Evolutionary conservation across 2,113 vertebrate genomes (phyloP).

Genomic region (Corythoichthys haematopterus): DNA sequence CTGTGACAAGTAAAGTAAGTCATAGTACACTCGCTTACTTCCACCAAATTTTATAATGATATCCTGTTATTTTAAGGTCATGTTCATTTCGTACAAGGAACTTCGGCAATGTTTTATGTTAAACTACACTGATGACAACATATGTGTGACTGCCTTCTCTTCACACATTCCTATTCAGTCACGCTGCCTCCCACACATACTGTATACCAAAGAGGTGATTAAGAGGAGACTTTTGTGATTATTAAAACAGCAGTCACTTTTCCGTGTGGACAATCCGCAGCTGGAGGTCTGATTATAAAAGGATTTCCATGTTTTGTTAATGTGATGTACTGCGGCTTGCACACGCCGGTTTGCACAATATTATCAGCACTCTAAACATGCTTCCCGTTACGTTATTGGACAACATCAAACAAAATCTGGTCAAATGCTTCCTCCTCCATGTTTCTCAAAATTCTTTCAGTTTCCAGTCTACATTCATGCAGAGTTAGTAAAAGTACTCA

Average conservation of each 20-base stretch:
- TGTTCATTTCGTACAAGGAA: too few relatives aligned
- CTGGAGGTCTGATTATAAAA: slow-evolving; percentile 38
- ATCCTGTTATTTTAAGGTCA: too few relatives aligned
- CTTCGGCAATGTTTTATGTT: too few relatives aligned
- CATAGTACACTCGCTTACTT: too few relatives aligned
- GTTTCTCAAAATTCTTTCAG: background rate
- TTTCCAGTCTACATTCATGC: background rate
- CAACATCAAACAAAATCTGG: background rate
- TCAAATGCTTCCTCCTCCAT: background rate
- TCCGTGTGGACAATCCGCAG: background rate
- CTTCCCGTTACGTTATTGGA: slow-evolving; percentile 8
- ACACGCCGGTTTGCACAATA: slow-evolving; percentile 27
- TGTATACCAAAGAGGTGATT: slow-evolving; percentile 30
- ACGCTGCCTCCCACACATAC: slow-evolving; percentile 5
- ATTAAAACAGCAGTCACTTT: slow-evolving; percentile 39
- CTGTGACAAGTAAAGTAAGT: too few relatives aligned
- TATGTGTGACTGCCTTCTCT: too few relatives aligned
- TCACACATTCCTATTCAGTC: background rate
- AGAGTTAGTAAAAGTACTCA: background rate
- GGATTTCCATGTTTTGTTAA: slow-evolving; percentile 59
- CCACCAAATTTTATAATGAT: too few relatives aligned
- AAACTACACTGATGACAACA: too few relatives aligned
- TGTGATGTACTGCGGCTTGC: slow-evolving; percentile 47
- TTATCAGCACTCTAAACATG: slow-evolving; percentile 17
- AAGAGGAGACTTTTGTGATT: slow-evolving; percentile 38